These are phyloP conservation scores for Meloidogyne floridensis DNA, from an alignment of 1,140 invertebrate species.

Conservation along the genomic window DNA sequence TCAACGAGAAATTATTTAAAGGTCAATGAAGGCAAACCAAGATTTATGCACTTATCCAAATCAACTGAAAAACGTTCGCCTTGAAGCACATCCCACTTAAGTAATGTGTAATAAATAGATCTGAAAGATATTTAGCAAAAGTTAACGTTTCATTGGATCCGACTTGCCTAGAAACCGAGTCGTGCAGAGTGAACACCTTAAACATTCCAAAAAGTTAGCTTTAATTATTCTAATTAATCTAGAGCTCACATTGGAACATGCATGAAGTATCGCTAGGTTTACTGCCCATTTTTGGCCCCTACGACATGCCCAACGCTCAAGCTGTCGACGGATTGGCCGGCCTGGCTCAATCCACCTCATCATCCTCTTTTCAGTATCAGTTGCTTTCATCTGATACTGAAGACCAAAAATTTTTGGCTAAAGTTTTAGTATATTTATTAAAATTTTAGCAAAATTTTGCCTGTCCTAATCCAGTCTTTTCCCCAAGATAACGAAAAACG, in stretches of 20 bases:
- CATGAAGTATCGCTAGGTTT: slow-evolving; percentile 59
- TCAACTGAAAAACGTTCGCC: slow-evolving; percentile 42
- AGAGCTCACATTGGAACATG: slow-evolving; percentile 55
- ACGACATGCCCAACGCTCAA: slow-evolving; percentile 59
- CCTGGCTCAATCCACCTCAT: slow-evolving; percentile 60
- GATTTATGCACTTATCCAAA: slow-evolving; percentile 37
- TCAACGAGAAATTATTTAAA: slow-evolving; percentile 30
- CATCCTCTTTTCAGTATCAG: slow-evolving; percentile 54
- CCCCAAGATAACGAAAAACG: slow-evolving; percentile 53
- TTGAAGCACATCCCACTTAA: slow-evolving; percentile 53
- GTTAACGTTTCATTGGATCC: not conserved
- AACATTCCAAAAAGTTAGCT: slow-evolving; percentile 9
- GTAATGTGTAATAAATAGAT: slow-evolving; percentile 53
- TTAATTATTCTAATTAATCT: slow-evolving; percentile 30
- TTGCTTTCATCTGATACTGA: slow-evolving; percentile 57
- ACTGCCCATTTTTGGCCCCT: slow-evolving; percentile 47
- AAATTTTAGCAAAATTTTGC: slow-evolving; percentile 29
- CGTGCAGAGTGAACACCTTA: slow-evolving; percentile 45
- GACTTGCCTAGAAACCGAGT: slow-evolving; percentile 34
- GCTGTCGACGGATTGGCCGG: slow-evolving; percentile 53
- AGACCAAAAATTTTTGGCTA: slow-evolving; percentile 54
- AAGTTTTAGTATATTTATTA: slow-evolving; percentile 17
- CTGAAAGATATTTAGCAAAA: slow-evolving; percentile 19
- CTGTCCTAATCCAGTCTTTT: slow-evolving; percentile 55
- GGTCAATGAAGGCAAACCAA: slow-evolving; percentile 35